Percentiles rank a stretch among this genome's conserved stretches.
Conservation (phyloP, 2,797 vertebrate genomes). For the Sebastes jordani region DNA sequence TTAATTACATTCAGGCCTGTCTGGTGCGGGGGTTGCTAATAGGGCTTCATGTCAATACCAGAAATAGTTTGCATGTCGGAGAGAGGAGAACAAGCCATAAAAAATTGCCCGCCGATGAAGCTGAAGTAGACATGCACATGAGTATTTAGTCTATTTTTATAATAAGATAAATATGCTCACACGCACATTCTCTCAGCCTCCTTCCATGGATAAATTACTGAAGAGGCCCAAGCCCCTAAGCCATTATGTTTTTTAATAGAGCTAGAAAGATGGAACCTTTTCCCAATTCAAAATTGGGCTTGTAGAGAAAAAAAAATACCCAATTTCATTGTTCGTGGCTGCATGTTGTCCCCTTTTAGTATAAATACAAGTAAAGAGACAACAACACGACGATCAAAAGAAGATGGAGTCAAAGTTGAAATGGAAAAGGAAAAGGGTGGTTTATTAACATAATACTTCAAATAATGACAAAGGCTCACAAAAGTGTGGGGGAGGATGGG, state of each 20-base stretch:
- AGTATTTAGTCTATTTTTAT: background rate
- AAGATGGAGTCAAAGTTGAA: too few relatives aligned
- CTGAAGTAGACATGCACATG: background rate
- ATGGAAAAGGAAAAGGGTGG: too few relatives aligned
- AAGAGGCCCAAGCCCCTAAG: background rate
- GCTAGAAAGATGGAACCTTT: too few relatives aligned
- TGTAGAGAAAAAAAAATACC: background rate
- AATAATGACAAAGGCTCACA: too few relatives aligned
- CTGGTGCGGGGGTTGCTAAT: background rate
- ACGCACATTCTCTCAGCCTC: too few relatives aligned
- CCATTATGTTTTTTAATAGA: background rate
- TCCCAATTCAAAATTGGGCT: too few relatives aligned
- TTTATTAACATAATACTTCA: too few relatives aligned
- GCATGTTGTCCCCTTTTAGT: background rate
- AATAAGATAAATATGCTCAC: background rate
- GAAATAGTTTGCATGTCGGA: too few relatives aligned
- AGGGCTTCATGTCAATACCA: too few relatives aligned
- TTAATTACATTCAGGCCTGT: background rate
- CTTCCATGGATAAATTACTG: background rate
- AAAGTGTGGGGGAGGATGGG: too few relatives aligned
- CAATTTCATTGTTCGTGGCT: background rate
- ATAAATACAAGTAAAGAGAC: too few relatives aligned
- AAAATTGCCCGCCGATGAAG: fast-evolving
- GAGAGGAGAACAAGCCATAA: background rate
- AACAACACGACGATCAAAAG: too few relatives aligned